phyloP scores from a whole-genome alignment of 2,113 vertebrate species.

The Okapia johnstoni region DNA sequence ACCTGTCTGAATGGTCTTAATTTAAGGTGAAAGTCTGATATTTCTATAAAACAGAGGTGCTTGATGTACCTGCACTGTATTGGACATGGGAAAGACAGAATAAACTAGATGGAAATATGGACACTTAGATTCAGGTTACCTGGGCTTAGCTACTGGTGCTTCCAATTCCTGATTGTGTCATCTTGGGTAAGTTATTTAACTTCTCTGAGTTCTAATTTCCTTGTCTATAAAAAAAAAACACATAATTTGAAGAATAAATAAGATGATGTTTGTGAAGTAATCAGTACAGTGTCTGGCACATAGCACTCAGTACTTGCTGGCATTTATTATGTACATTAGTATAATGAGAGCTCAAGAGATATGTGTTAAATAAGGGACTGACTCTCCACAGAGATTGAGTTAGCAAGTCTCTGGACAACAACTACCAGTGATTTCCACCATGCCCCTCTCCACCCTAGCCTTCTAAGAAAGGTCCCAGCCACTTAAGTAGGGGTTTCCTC shows the following conservation, averaged over 20 bases:
- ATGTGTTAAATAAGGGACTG: not conserved
- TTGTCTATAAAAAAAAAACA: not conserved
- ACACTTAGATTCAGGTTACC: not conserved
- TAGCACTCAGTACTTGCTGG: not conserved
- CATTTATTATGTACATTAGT: not conserved
- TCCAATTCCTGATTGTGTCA: not conserved
- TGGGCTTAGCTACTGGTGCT: not conserved
- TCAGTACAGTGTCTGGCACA: not conserved
- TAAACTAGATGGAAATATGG: not conserved
- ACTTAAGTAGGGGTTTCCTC: not conserved
- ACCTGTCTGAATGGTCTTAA: not conserved
- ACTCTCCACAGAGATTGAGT: not conserved
- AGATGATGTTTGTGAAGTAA: not conserved
- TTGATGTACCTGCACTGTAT: not conserved
- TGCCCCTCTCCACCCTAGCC: not conserved
- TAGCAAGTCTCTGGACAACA: not conserved
- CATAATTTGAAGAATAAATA: not conserved
- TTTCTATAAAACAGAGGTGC: not conserved
- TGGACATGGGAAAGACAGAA: not conserved
- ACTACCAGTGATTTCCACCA: not conserved
- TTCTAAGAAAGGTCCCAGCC: not conserved
- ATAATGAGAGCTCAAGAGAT: not conserved
- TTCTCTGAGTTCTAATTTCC: not conserved
- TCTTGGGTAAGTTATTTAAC: not conserved
- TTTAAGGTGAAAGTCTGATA: not conserved